Conservation (phyloP, 2,888 invertebrate genomes). For the Aromia moschata region DNA sequence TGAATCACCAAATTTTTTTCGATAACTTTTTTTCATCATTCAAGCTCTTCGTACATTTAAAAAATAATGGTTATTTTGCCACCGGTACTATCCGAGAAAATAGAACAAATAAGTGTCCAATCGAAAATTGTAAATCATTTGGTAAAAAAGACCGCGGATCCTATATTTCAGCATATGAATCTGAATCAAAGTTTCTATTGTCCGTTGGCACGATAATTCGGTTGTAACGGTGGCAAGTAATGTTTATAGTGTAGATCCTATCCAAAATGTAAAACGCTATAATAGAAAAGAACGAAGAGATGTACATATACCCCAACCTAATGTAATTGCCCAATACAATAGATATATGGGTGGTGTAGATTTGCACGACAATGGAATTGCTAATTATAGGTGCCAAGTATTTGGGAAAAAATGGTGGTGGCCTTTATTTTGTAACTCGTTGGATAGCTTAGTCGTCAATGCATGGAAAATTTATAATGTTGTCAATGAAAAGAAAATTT, state of each 20-base stretch:
- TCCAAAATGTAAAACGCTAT: slow-evolving; percentile 3
- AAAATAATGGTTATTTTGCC: background rate
- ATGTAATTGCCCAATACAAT: slow-evolving; percentile 5
- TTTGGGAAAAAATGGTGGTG: slow-evolving; percentile 45
- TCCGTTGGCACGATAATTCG: background rate
- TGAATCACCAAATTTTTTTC: slow-evolving; percentile 39
- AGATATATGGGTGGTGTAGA: slow-evolving; percentile 11
- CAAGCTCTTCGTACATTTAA: background rate
- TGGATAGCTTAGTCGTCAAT: slow-evolving; percentile 40
- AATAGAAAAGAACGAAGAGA: background rate
- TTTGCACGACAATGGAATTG: slow-evolving; percentile 21
- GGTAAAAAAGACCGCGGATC: background rate
- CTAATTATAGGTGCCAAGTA: slow-evolving; percentile 42
- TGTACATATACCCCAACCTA: background rate
- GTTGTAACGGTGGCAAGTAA: background rate
- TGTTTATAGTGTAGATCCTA: background rate
- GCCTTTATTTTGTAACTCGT: slow-evolving; percentile 42
- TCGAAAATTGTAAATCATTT: background rate
- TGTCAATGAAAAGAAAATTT: slow-evolving; percentile 37
- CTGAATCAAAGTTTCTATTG: background rate
- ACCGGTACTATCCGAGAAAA: slow-evolving; percentile 3
- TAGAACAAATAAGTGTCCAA: background rate
- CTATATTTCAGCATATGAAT: background rate
- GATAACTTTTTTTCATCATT: background rate
- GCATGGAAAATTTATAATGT: slow-evolving; percentile 41